Base-by-base conservation (phyloP, 2,888 invertebrate genomes). In the Prosapia bicincta region DNA sequence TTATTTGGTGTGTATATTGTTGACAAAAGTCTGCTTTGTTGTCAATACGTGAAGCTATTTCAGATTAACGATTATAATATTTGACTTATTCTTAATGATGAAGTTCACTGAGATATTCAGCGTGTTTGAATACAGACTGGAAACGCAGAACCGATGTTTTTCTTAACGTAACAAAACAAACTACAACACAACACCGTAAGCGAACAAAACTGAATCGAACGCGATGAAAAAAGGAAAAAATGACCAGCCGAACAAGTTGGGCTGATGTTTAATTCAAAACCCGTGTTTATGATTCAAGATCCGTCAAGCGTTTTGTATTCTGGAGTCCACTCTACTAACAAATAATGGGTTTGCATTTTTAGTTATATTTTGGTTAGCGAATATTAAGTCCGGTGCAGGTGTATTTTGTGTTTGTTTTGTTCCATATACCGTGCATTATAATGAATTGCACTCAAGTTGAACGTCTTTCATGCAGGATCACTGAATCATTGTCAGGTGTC, bases 141-240 rank as follows among this genome's bases (percentile, higher is more conserved):
- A n/a, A n/a, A n/a, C 30, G 3, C 54, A 20, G n/a, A 54, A 20
- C 20, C n/a, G 0, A 20, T 54, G 54, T 54, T 54, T 54, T 20
- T 20, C 20, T n/a, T 54, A 54, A 54, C 20, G n/a, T n/a, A 10
- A 54, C n/a, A 68, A 67, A 73, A 68, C n/a, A 38, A 43, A 68
- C 73, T 43, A 73, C 43, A 24, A 32, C 25, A 43, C 38, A 67
- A 68, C 73, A 73, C 73, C 38, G 68, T 73, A 73, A 73, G 54
- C 68, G 73, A 69, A 73, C 73, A 73, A 72, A 73, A 69, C 68
- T 73, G 73, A 73, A 73, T 73, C 73, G 68, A 73, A 73, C 43
- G 68, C 73, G 68, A n/a, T 15, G 67, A 26, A 66, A 54, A 26
- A 26, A 54, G 66, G 72, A 66, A 72, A n/a, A n/a, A 5, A 30